A percentile compares a stretch with the other conserved stretches of the same genome.
These are phyloP conservation scores for Craterocephalus amniculus DNA, from an alignment of 2,797 vertebrate species.

Conservation along the genomic window DNA sequence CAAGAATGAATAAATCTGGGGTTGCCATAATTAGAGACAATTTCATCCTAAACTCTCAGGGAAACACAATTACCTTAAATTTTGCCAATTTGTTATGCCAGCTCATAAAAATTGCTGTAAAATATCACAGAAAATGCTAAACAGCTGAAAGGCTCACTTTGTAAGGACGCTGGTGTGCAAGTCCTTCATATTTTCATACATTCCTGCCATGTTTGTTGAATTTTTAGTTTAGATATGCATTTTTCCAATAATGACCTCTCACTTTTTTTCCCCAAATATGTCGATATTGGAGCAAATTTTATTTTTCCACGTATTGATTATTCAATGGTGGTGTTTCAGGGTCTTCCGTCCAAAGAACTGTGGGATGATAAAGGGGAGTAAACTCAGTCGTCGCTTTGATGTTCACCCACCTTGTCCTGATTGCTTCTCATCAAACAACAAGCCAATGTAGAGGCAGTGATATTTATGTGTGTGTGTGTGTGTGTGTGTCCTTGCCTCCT, in stretches of 20 bases:
- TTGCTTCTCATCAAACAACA: slow-evolving; percentile 34
- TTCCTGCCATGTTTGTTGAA: too few relatives aligned
- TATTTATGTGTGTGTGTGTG: not conserved
- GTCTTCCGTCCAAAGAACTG: not conserved
- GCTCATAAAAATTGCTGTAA: not conserved
- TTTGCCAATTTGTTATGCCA: not conserved
- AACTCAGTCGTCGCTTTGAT: slow-evolving; percentile 27
- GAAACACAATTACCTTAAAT: not conserved
- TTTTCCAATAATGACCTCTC: too few relatives aligned
- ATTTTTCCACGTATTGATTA: not conserved
- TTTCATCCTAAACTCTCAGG: not conserved
- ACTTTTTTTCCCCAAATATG: not conserved
- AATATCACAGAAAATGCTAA: too few relatives aligned
- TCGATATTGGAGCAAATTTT: not conserved
- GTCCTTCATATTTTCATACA: too few relatives aligned
- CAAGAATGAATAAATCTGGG: not conserved
- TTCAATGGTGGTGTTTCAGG: too few relatives aligned
- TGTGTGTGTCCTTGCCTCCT: slow-evolving; percentile 10
- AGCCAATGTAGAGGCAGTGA: slow-evolving; percentile 7
- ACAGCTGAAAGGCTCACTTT: too few relatives aligned
- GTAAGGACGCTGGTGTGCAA: too few relatives aligned
- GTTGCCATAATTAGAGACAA: not conserved
- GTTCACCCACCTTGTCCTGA: slow-evolving; percentile 21
- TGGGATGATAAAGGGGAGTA: not conserved
- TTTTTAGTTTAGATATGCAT: too few relatives aligned